Evolutionary conservation across 2,113 vertebrate species (phyloP).

Genomic region (Burhinus oedicnemus): DNA sequence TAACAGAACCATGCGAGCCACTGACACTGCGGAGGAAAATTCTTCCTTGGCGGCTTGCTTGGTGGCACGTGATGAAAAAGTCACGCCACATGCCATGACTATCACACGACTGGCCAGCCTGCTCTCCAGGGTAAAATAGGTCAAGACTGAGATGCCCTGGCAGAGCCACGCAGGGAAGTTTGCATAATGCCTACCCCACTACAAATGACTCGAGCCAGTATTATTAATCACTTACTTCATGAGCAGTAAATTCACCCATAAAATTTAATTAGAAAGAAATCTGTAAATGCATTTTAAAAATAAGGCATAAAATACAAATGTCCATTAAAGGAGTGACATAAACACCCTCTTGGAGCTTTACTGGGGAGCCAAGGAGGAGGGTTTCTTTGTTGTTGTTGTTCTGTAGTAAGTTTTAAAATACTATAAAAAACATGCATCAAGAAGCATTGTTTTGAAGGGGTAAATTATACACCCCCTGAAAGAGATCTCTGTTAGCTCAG

Average conservation of each 20-base stretch:
- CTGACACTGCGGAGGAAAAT: neutral
- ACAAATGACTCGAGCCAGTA: neutral
- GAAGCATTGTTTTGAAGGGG: constrained; percentile 34
- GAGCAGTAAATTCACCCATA: constrained; percentile 37
- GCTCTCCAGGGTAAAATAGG: constrained; percentile 15
- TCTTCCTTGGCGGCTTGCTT: neutral
- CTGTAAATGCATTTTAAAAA: constrained; percentile 44
- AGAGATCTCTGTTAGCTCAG: constrained; percentile 1
- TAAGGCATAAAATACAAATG: constrained; percentile 35
- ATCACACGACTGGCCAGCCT: constrained; percentile 2
- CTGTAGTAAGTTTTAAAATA: neutral
- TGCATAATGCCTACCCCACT: constrained; percentile 9
- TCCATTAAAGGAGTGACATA: neutral
- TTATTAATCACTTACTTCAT: constrained; percentile 34
- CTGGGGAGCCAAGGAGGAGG: neutral
- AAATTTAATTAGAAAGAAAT: constrained; percentile 54
- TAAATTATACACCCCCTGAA: neutral
- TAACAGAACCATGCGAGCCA: neutral
- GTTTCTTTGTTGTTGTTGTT: neutral
- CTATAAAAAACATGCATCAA: neutral
- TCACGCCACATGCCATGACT: neutral
- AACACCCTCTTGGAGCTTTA: neutral
- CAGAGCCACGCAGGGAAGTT: neutral
- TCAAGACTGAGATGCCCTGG: constrained; percentile 21
- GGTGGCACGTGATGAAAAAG: neutral